Evolutionary conservation across 2,113 vertebrate species (phyloP).

Genomic region (Ciconia stormi): DNA sequence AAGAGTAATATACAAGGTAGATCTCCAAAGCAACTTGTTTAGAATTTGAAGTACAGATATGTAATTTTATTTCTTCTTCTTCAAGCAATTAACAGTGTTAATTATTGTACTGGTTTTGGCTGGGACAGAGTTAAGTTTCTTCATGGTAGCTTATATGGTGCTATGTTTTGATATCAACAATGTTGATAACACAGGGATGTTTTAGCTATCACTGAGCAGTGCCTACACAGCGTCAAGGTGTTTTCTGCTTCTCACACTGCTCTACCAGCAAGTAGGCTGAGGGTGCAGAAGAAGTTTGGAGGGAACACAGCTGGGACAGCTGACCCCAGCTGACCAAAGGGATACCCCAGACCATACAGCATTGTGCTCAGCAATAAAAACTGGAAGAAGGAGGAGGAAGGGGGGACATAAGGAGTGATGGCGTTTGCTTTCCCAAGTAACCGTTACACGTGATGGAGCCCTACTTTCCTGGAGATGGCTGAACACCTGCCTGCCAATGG

Average conservation of each 20-base stretch:
- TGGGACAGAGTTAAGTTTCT: neutral
- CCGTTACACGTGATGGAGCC: rapidly evolving
- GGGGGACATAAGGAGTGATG: rapidly evolving
- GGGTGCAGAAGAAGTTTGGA: neutral
- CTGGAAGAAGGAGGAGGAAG: neutral
- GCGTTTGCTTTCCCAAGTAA: neutral
- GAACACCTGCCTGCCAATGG: rapidly evolving
- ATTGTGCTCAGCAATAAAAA: neutral
- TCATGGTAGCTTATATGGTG: neutral
- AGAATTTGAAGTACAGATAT: neutral
- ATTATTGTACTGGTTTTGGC: neutral
- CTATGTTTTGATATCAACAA: neutral
- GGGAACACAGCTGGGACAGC: neutral
- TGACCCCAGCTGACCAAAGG: neutral
- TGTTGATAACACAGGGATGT: neutral
- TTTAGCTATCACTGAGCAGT: neutral
- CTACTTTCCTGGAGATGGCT: neutral
- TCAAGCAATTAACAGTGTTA: neutral
- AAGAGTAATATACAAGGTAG: neutral
- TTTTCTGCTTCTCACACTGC: neutral
- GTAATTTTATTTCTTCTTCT: neutral
- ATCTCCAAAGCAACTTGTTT: neutral
- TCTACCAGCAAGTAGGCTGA: rapidly evolving
- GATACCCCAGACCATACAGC: neutral
- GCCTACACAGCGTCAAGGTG: neutral